A percentile compares a stretch with the other conserved stretches of the same genome.
Evolutionary conservation across 2,797 vertebrate genomes (phyloP).

Genomic region (Acridotheres tristis): DNA sequence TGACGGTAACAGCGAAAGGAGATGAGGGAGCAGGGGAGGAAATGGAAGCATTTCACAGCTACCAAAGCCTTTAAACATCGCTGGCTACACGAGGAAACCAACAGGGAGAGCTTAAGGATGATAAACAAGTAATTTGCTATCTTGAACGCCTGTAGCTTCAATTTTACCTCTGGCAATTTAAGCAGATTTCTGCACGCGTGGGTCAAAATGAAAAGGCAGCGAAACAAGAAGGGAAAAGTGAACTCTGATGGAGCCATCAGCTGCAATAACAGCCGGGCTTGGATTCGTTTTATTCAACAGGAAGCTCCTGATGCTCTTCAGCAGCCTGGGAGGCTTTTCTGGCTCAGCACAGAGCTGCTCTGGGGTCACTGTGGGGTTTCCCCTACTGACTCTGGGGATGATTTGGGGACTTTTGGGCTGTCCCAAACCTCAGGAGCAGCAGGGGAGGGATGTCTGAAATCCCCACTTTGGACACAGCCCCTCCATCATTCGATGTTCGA

Average conservation of each 20-base stretch:
- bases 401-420: rapidly evolving
- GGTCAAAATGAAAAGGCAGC: not conserved
- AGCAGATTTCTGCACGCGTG: not conserved
- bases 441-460: not conserved
- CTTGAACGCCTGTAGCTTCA: not conserved
- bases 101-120: not conserved
- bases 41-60: slow-evolving; percentile 20
- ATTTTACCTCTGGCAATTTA: not conserved
- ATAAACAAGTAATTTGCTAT: not conserved
- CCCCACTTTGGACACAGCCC: not conserved
- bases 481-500: not conserved
- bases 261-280: rapidly evolving
- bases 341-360: not conserved
- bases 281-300: not conserved
- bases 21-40: not conserved
- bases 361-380: rapidly evolving
- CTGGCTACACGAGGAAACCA: not conserved
- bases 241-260: not conserved
- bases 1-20: not conserved
- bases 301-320: not conserved
- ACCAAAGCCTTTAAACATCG: not conserved
- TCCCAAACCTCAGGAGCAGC: rapidly evolving
- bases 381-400: too few species aligned
- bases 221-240: not conserved
- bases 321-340: not conserved